Evolutionary conservation across 2,797 vertebrate genomes (phyloP), one percentile per base, ranked within the genome.

Genomic region (Arrhamphus sclerolepis): DNA sequence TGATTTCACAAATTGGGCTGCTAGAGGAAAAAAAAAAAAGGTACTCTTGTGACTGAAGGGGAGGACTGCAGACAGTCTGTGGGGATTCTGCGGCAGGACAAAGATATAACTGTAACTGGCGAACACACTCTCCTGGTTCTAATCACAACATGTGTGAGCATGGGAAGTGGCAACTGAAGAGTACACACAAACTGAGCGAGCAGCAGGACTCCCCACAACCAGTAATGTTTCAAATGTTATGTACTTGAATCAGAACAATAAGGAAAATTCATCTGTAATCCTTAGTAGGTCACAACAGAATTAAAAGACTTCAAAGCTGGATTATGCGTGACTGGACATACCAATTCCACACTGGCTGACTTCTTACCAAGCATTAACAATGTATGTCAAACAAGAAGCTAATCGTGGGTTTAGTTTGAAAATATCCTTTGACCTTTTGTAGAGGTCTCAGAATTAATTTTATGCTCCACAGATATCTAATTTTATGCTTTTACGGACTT

Each of bases 371-470:
- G 84, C 76, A 84, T 90, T 89, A 89, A 76, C 72, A 63, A 72
- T 84, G 83, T 82, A 75, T 78, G 86, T 91, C 88, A 89, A 87
- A 90, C 89, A 87, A 78, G 83, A 81, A 83, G 86, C 79, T 90
- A 87, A 90, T 88, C 82, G 61, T 70, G 84, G 85, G 70, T 89
- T 89, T 85, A 85, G 82, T 80, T 88, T 73, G 80, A 85, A 88
- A 88, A 91, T 89, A 87, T 91, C 83, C 86, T 83, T 85, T 86
- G 88, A 92, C 89, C 90, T 90, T 89, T 90, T 81, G 68, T 73
- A 67, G 83, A 84, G 84, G 89, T 87, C 83, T 87, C 73, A 46
- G 82, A 90, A 90, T 91, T 89, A 82, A 92, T 92, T 89, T 89
- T 88, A 89, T 88, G 88, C 84, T 91, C 84, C 77, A 77, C 74